Evolutionary conservation across 2,888 invertebrate genomes (phyloP).

Genomic region (Harpalus rufipes): DNA sequence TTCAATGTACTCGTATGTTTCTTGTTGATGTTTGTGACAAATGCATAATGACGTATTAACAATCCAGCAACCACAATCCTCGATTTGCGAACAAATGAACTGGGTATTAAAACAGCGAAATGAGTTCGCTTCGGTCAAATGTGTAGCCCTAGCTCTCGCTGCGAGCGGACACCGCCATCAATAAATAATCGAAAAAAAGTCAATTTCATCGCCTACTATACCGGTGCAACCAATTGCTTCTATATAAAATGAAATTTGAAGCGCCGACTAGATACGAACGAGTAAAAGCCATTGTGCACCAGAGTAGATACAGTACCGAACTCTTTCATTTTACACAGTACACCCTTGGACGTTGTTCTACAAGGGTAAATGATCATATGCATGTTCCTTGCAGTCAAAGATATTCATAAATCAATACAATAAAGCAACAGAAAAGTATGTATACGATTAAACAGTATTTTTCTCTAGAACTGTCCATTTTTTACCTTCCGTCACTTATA

Average conservation of each 20-base stretch:
- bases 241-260: conserved; percentile 67
- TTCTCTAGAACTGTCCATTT: no score
- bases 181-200: conserved; percentile 66
- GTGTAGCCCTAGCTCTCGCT: neutral
- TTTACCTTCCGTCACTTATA: no score
- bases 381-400: no score
- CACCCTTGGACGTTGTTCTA: no score
- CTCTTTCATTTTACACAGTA: conserved; percentile 1
- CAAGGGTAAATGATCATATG: no score
- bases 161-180: conserved; percentile 61
- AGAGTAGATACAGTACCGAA: neutral
- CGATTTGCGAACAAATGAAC: conserved; percentile 59
- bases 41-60: conserved; percentile 62
- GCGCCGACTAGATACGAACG: conserved; percentile 58
- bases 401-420: no score
- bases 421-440: no score
- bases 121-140: conserved; percentile 54
- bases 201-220: conserved; percentile 66
- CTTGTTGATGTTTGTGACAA: conserved; percentile 36
- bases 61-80: conserved; percentile 48
- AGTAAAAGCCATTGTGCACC: conserved; percentile 50
- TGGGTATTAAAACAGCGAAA: conserved; percentile 59
- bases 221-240: conserved; percentile 65
- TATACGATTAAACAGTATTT: no score
- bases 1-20: no score